phyloP scores from a whole-genome alignment of 2,888 invertebrate genomes.

The Entomobrya proxima region DNA sequence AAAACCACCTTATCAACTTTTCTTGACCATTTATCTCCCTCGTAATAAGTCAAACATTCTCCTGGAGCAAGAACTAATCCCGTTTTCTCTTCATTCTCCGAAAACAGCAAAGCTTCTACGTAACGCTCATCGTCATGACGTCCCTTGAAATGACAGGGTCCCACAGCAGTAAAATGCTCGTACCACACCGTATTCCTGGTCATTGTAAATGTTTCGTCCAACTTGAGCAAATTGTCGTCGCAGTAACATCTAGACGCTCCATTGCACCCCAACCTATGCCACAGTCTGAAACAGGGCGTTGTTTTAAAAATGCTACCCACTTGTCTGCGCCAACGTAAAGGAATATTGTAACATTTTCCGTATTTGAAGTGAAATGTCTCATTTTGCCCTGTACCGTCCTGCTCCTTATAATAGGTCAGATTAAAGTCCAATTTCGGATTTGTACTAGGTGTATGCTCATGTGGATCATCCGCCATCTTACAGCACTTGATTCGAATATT shows the following conservation, averaged over 20 bases:
- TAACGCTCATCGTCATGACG: neutral
- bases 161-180: neutral
- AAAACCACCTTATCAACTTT: neutral
- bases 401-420: neutral
- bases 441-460: neutral
- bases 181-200: neutral
- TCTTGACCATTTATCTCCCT: neutral
- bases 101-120: neutral
- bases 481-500: constrained; percentile 1
- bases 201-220: neutral
- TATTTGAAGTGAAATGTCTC: neutral
- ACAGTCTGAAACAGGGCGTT: neutral
- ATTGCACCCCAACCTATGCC: neutral
- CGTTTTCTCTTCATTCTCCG: neutral
- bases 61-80: neutral
- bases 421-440: neutral
- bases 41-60: neutral
- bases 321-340: neutral
- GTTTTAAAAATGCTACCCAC: neutral
- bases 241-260: neutral
- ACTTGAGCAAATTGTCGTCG: neutral
- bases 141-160: neutral
- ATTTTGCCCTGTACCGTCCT: neutral
- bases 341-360: neutral
- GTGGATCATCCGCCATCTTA: neutral